Evolutionary conservation across 1,140 invertebrate genomes (phyloP).

Genomic region (Sitobion miscanthi): DNA sequence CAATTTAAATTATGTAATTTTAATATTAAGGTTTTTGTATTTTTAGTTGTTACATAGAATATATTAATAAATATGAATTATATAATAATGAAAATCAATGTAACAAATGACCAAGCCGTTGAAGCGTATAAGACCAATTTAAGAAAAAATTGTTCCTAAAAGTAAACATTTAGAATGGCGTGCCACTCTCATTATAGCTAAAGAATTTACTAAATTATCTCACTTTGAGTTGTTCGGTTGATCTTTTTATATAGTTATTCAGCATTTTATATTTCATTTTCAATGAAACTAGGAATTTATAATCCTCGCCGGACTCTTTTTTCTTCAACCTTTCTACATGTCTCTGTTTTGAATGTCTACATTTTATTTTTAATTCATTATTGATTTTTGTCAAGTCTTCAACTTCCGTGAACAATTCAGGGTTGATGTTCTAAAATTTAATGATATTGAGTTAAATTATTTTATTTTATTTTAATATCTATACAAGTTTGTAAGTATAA

Average conservation of each 20-base stretch:
- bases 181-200: background rate
- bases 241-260: background rate
- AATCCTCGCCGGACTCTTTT: background rate
- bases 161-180: background rate
- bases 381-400: background rate
- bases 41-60: background rate
- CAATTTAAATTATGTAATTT: background rate
- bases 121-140: background rate
- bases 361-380: background rate
- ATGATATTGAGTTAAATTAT: background rate
- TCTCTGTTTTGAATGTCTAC: background rate
- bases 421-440: background rate
- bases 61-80: background rate
- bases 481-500: background rate
- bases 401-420: background rate
- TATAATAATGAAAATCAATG: background rate
- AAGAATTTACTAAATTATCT: background rate
- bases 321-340: background rate
- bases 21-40: background rate
- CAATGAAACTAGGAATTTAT: background rate
- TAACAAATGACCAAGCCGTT: background rate
- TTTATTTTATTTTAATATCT: background rate
- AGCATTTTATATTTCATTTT: background rate
- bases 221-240: background rate
- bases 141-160: background rate